Conservation (phyloP, 2,797 vertebrate species). For the Rhynchonycteris naso region DNA sequence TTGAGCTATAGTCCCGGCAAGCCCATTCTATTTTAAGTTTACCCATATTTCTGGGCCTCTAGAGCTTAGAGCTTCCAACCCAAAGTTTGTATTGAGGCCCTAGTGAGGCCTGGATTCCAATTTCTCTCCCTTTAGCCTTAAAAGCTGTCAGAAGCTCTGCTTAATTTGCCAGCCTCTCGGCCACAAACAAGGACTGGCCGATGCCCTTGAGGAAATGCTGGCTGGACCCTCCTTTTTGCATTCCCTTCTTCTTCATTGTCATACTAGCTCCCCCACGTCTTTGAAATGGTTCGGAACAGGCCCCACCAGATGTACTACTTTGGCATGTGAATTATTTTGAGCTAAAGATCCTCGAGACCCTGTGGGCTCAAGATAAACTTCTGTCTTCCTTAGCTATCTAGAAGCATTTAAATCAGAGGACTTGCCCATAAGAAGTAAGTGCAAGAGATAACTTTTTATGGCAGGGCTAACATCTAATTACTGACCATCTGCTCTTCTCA, state of each 20-base stretch:
- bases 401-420: not conserved
- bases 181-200: not conserved
- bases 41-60: not conserved
- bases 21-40: not conserved
- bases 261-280: not conserved
- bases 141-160: not conserved
- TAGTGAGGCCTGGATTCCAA: not conserved
- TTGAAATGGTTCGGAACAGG: not conserved
- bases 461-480: not conserved
- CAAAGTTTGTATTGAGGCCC: not conserved
- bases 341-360: not conserved
- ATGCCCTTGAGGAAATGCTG: not conserved
- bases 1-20: not conserved
- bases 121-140: not conserved
- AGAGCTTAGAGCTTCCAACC: not conserved
- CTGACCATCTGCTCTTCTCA: no score
- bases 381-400: not conserved
- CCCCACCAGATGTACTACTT: not conserved
- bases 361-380: not conserved
- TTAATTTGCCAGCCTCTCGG: not conserved
- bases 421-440: not conserved
- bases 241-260: not conserved
- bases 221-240: not conserved
- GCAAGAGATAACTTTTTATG: not conserved
- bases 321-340: not conserved